Evolutionary conservation across 2,113 vertebrate species (phyloP), one percentile per base, ranked within the genome.

Genomic region (Jacana jacana): DNA sequence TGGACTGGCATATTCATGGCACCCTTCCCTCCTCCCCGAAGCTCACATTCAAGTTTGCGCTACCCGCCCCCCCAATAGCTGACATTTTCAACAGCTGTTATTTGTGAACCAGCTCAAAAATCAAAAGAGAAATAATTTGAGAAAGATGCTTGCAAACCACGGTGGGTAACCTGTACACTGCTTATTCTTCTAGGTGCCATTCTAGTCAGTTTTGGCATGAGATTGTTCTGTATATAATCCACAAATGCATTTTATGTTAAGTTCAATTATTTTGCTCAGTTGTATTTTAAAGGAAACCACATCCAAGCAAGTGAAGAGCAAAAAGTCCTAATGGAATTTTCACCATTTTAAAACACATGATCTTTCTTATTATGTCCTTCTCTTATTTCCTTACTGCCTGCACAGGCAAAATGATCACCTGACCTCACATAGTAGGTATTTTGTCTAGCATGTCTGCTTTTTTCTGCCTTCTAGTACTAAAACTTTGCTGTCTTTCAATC

Each of bases 51-150:
- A 97, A 95, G 97, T 97, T 97, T 97, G 95, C 22, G 23, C 97
- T 98, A 97, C 97, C 96, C 93, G 52, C 94, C 94, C 95, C 97
- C 97, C 98, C 97, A 98, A 88, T 81, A 98, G 97, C 92, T 98
- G 98, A 98, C 98, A 98, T 98, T 99, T 98, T 96, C 97, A 98
- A 97, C 98, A 98, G 98, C 98, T 98, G 98, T 98, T 98, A 97
- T 98, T 98, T 98, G 97, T 97, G 98, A 98, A 98, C 94, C 95
- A 97, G 97, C 95, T 98, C 98, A 98, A 98, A 98, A 98, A 98
- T 98, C 97, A 97, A n/a, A 95, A 97, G 81, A 95, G 94, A 96
- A 93, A 95, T 97, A 91, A 97, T 97, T 97, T 95, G 81, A 86
- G 97, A 91, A 98, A 97, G 95, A 96, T 91, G 76, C 91, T 96